Evolutionary conservation across 2,797 vertebrate species (phyloP), one percentile per base, ranked within the genome.

Genomic region (Liparis tanakae): DNA sequence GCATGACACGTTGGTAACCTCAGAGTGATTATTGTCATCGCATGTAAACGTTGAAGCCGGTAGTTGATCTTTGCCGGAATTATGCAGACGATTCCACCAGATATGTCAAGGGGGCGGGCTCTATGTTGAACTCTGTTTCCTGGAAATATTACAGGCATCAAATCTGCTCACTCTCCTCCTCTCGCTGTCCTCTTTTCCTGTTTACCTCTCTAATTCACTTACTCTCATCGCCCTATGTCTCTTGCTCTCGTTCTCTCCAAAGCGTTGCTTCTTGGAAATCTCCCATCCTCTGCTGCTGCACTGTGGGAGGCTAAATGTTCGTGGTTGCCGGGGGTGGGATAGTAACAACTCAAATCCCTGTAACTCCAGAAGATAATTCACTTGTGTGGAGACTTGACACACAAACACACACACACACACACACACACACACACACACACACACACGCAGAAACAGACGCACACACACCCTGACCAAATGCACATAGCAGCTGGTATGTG

Each of bases 261-360:
- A 82, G 36, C 77, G 70, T 73, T 1, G 44, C 67, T 90, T 79
- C 82, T 85, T 85, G 66, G 79, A 88, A 88, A 72, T 79, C 72
- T 79, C 54, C 39, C 46, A 6, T 78, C 67, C 43, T 54, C 75
- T 67, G 56, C 74, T 22, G 66, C 64, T 74, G 64, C 75, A n/a
- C 57, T 17, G 72, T 83, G 64, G 81, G 78, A 74, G 63, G 59
- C 62, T 63, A 82, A 79, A 83, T 84, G 70, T 70, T 79, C 81
- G 76, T 85, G 66, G 70, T 56, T 78, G 70, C 74, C 46, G 48
- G 55, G 65, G 62, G 71, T 79, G 62, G 67, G 70, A 79, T 60
- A 67, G 67, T 53, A 78, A 63, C 81, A 17, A 51, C 66, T 80
- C 64, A 84, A 76, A 87, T 78, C 78, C 68, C 48, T 66, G 53